Base-by-base conservation (phyloP, 30 jellyfish, hydroid and myxozoan species). In the Chrysaora quinquecirrha region DNA sequence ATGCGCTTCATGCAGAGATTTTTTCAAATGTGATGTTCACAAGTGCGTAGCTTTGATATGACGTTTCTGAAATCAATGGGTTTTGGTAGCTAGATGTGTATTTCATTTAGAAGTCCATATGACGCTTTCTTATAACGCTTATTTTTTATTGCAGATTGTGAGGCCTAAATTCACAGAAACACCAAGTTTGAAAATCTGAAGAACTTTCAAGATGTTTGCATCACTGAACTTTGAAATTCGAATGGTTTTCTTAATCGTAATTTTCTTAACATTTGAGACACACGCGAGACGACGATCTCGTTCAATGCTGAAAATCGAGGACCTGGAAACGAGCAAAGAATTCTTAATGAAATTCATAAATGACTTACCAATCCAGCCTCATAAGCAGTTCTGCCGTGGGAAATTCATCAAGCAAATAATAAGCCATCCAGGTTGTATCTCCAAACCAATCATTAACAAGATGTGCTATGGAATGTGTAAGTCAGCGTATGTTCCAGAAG, bases 401-500 rank as follows among this genome's bases (percentile, higher is more conserved):
- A 87, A 87, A 47, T 76, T 76, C 69, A 69, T 76, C 90, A 87
- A 77, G 76, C 96, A 87, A 29, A 47, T 73, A 10, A 77, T 87
- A 28, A 60, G 82, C 24, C 96, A 87, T 54, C 96, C 90, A 23
- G 96, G 96, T 9, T 87, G 96, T 46, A 52, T 54, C 23, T 69
- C 96, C 9, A 87, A 87, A 52, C 58, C 84, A 32, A 77, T 87
- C 18, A 48, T 87, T 56, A 87, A 87, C 83, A 87, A 87, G 71
- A 70, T 87, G 87, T 87, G 96, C 60, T 78, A 87, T 71, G 96
- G 96, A 2, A 87, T 87, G 96, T 87, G 96, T 33, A 87, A 87
- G 23, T 87, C 96, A 6, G 96, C 96, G 38, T 87, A 48, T 49
- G 84, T 87, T 1, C 96, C 96, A 1, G 96, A 77, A 29, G 85